Base-by-base conservation (phyloP, 2,113 vertebrate genomes). In the Periophthalmodon schlosseri region DNA sequence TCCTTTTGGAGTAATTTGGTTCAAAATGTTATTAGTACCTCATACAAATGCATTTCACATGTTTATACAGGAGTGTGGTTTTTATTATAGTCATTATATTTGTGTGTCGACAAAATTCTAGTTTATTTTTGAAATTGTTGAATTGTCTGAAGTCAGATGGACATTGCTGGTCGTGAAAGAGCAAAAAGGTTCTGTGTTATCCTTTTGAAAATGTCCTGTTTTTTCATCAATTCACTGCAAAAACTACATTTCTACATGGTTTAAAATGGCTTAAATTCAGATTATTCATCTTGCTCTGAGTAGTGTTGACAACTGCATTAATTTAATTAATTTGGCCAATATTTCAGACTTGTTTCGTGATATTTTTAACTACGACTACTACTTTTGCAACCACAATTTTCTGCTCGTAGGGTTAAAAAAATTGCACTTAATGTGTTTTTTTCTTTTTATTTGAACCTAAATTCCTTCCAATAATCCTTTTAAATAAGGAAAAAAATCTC, bases 31-130 rank as follows among this genome's bases (percentile, higher is more conserved):
- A 33, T 34, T 18, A 39, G 18, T 39, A 20, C 33, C 63, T n/a
- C 63, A 39, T 39, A n/a, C 15, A 20, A 65, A n/a, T 36, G 10
- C 63, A 39, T 65, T 65, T 39, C 60, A 63, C 34, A 44, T 20
- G 34, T 8, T 13, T 16, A 73, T 84, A 84, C 77, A 77, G 76
- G 76, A 72, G 36, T 73, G 80, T 77, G 72, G 10, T 84, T 88
- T 85, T 86, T 80, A 77, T 66, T 66, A n/a, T 39, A n/a, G 20
- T 39, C 18, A 68, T 64, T 86, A 68, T 86, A 77, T 90, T 78
- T 76, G 75, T 76, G 75, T 82, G 85, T 87, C 70, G 84, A 92
- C 90, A 89, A 92, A 92, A 77, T 61, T 28, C 11, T 83, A 71
- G 73, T 68, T 46, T 76, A 60, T 81, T 46, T 63, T 60, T 74